These are phyloP conservation scores for Drosophila birchii DNA, from an alignment of 2,888 invertebrate species.

Conservation along the genomic window DNA sequence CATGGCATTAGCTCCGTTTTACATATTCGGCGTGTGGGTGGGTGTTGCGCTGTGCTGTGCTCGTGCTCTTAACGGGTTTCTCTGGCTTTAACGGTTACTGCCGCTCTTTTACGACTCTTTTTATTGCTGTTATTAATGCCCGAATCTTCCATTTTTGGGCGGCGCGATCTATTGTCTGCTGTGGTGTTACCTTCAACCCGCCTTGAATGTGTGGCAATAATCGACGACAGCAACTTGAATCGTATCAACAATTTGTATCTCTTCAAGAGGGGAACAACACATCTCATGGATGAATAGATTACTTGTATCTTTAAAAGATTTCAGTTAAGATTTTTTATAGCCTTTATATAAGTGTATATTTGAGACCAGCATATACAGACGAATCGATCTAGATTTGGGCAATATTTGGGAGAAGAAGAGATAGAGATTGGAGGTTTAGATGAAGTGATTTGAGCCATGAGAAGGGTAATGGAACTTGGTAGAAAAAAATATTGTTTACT, in stretches of 20 bases:
- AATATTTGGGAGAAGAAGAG: neutral
- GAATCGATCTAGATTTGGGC: neutral
- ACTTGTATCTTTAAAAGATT: neutral
- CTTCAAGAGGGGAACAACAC: conserved; percentile 19
- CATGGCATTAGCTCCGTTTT: conserved; percentile 43
- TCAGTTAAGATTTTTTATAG: neutral
- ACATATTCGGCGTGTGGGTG: conserved; percentile 63
- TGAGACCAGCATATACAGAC: neutral
- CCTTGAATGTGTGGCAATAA: conserved; percentile 28
- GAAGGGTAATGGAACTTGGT: no score
- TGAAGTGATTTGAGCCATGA: neutral
- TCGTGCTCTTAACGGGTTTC: conserved; percentile 81
- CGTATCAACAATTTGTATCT: conserved; percentile 34
- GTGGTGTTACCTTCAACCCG: conserved; percentile 48
- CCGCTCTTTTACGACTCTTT: conserved; percentile 75
- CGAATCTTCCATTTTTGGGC: conserved; percentile 74
- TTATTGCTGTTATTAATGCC: conserved; percentile 77
- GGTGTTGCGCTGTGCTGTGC: conserved; percentile 59
- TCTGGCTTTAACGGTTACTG: conserved; percentile 77
- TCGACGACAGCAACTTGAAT: conserved; percentile 42
- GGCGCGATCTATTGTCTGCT: conserved; percentile 66
- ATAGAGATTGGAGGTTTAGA: no score
- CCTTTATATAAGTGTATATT: neutral
- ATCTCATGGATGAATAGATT: neutral
- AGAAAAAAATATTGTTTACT: no score